Conservation (phyloP, 2,888 invertebrate genomes). For the Pseudeuparius sepicola region DNA sequence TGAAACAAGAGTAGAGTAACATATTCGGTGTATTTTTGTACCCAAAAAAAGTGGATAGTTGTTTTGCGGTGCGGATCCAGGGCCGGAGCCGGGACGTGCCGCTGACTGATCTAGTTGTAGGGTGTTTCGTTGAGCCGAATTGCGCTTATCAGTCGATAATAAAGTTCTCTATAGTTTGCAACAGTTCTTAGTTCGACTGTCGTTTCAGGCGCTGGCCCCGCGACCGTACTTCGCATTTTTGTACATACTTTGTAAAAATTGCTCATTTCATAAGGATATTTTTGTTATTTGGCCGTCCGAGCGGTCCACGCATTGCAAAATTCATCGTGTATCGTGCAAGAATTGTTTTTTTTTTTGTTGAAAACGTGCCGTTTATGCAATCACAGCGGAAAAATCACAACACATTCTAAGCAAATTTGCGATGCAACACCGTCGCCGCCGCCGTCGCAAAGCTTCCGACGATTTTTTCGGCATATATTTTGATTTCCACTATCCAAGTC, state of each 20-base stretch:
- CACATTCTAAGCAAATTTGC: too few relatives aligned
- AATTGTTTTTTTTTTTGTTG: too few relatives aligned
- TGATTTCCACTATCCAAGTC: too few relatives aligned
- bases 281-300: too few relatives aligned
- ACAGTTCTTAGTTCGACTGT: conserved; percentile 28
- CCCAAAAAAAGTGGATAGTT: conserved; percentile 36
- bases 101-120: conserved; percentile 39
- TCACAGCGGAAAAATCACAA: too few relatives aligned
- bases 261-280: too few relatives aligned
- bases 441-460: too few relatives aligned
- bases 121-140: conserved; percentile 17
- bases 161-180: conserved; percentile 25
- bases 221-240: conserved; percentile 28
- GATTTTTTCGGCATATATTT: too few relatives aligned
- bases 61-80: conserved; percentile 1
- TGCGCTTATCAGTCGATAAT: conserved; percentile 28
- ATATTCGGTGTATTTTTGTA: conserved; percentile 43
- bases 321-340: too few relatives aligned
- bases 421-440: too few relatives aligned
- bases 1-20: conserved; percentile 35
- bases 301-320: too few relatives aligned
- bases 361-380: too few relatives aligned
- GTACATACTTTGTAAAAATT: conserved; percentile 40
- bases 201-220: conserved; percentile 27
- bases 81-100: conserved; percentile 18